phyloP scores from a whole-genome alignment of 2,888 invertebrate species.

The Euplexia lucipara region DNA sequence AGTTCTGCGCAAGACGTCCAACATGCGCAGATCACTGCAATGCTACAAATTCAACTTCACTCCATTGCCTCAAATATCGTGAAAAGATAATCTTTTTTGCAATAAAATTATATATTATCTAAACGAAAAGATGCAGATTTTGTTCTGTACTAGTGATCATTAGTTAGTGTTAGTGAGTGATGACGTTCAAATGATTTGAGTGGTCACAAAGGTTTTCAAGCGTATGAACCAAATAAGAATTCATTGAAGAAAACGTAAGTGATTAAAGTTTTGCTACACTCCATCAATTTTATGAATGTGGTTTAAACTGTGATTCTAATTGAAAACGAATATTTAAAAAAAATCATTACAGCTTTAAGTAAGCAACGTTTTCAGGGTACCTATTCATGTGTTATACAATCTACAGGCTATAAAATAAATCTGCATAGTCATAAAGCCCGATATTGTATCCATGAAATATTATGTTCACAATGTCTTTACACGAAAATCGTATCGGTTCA shows the following conservation, averaged over 20 bases:
- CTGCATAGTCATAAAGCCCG: conserved; percentile 64
- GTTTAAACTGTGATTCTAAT: not conserved
- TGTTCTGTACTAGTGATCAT: conserved; percentile 61
- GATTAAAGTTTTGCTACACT: conserved; percentile 52
- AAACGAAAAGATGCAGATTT: conserved; percentile 74
- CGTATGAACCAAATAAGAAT: conserved; percentile 65
- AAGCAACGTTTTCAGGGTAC: conserved; percentile 22
- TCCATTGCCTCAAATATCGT: conserved; percentile 76
- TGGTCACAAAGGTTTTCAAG: conserved; percentile 55
- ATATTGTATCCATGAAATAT: conserved; percentile 50
- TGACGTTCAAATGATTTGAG: conserved; percentile 76
- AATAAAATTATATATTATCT: conserved; percentile 65
- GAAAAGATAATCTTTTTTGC: conserved; percentile 76
- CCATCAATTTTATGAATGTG: conserved; percentile 38
- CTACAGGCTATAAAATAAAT: conserved; percentile 57
- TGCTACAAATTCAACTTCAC: conserved; percentile 88
- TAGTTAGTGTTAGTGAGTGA: conserved; percentile 67
- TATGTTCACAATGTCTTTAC: conserved; percentile 32
- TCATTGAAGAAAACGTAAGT: conserved; percentile 69
- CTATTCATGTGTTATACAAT: conserved; percentile 48
- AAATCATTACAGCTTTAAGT: not conserved
- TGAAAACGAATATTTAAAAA: not conserved
- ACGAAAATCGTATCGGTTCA: conserved; percentile 21
- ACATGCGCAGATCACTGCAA: conserved; percentile 89
- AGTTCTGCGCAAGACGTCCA: conserved; percentile 84